Evolutionary conservation across 2,113 vertebrate genomes (phyloP).

Genomic region (Bothrops jararaca): DNA sequence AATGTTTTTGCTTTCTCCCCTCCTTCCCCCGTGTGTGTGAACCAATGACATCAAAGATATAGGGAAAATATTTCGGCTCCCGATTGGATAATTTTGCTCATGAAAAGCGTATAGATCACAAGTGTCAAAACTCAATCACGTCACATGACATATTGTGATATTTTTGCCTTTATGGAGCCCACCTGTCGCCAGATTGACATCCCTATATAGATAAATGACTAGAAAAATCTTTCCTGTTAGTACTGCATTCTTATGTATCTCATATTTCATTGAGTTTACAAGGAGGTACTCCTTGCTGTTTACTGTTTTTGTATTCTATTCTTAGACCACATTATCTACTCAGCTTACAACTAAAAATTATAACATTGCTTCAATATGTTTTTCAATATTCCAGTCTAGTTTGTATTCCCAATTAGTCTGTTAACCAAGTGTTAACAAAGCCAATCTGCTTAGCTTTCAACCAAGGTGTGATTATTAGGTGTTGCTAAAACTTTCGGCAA

Average conservation of each 20-base stretch:
- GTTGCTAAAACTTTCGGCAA: not conserved
- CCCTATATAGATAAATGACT: not conserved
- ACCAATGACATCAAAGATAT: not conserved
- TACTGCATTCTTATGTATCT: not conserved
- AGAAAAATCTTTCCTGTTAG: not conserved
- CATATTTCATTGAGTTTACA: not conserved
- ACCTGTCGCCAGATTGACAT: too few relatives aligned
- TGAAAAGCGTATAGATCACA: not conserved
- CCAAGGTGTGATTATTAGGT: not conserved
- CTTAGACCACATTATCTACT: not conserved
- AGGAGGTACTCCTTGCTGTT: not conserved
- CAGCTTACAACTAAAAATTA: not conserved
- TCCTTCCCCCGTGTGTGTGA: too few relatives aligned
- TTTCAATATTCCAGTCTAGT: not conserved
- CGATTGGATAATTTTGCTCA: not conserved
- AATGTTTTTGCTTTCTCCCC: not conserved
- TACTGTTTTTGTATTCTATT: not conserved
- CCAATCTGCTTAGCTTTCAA: not conserved
- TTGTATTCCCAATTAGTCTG: not conserved
- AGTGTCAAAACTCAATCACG: too few relatives aligned
- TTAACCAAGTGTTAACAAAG: not conserved
- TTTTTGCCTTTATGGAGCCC: too few relatives aligned
- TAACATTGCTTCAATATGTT: not conserved
- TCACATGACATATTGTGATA: too few relatives aligned
- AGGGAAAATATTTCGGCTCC: not conserved